Evolutionary conservation across 2,888 invertebrate species (phyloP).

Genomic region (Meandrusa payeni): DNA sequence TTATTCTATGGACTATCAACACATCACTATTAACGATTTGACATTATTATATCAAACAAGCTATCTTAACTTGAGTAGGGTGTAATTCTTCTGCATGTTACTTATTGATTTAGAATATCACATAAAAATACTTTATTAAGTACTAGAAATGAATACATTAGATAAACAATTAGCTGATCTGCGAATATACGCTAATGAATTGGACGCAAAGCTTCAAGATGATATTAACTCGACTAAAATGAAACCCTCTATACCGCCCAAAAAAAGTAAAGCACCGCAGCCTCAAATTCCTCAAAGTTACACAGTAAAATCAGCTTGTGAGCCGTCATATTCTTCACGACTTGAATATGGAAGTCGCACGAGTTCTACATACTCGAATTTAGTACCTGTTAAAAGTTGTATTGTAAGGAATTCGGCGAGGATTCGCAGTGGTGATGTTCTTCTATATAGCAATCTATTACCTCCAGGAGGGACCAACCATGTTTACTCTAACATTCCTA

Average conservation of each 20-base stretch:
- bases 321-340: constrained; percentile 89
- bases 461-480: constrained; percentile 76
- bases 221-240: constrained; percentile 71
- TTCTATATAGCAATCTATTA: constrained; percentile 69
- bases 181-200: constrained; percentile 72
- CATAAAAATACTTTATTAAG: constrained; percentile 11
- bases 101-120: constrained; percentile 20
- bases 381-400: constrained; percentile 76
- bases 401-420: constrained; percentile 67
- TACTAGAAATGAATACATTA: constrained; percentile 60
- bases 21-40: constrained; percentile 14
- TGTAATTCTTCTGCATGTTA: constrained; percentile 14
- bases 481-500: constrained; percentile 69
- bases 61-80: constrained; percentile 9
- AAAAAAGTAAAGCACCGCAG: constrained; percentile 68
- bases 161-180: constrained; percentile 72
- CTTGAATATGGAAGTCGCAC: constrained; percentile 76
- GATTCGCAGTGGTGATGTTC: constrained; percentile 66
- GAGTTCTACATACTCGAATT: constrained; percentile 74
- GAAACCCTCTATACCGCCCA: constrained; percentile 73
- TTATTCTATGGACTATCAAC: background rate
- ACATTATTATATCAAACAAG: constrained; percentile 19
- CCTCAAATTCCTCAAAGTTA: constrained; percentile 89
- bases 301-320: constrained; percentile 85
- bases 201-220: constrained; percentile 73